Base-by-base conservation (phyloP, 1,140 invertebrate species). In the Sycobia sp. region DNA sequence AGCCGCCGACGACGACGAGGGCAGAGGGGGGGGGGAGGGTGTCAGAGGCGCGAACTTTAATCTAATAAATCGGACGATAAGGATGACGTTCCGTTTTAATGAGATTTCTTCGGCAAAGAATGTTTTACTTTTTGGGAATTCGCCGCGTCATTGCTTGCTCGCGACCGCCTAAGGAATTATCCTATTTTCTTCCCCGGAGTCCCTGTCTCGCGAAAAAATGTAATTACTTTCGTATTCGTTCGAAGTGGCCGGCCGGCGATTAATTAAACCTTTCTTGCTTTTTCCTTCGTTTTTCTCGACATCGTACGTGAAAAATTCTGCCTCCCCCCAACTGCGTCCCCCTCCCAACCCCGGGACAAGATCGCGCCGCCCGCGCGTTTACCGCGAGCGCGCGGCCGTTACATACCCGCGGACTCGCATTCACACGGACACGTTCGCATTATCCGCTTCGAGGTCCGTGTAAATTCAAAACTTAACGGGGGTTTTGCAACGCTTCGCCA, bases 71-170 rank as follows among this genome's bases (percentile, higher is more conserved):
- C 62, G 47, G 20, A 4, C 36, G 47, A 58, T 58, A 58, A 22
- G 10, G 22, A 13, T 51, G 62, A 46, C 54, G 53, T 46, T 58
- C 38, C 29, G 4, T 53, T 38, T 53, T 65, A 65, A 65, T 59
- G 55, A 65, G 62, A 65, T 65, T 64, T 59, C 55, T 58, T 46
- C 25, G 27, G 22, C n/a, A 25, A 65, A 53, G 55, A 65, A 65
- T 65, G 62, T 59, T 65, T 65, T 46, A 51, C 49, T 58, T 59
- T 44, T 46, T 32, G 32, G 25, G 23, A 59, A 65, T 59, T 14
- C 18, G 61, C 49, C 5, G 13, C 23, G 39, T 65, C 55, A 65
- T 34, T 20, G 29, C 16, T 62, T 39, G 18, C n/a, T n/a, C n/a
- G n/a, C n/a, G n/a, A 11, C 18, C 41, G 11, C 53, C 32, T 18